Evolutionary conservation across 2,113 vertebrate species (phyloP).

Genomic region (Miniopterus natalensis): DNA sequence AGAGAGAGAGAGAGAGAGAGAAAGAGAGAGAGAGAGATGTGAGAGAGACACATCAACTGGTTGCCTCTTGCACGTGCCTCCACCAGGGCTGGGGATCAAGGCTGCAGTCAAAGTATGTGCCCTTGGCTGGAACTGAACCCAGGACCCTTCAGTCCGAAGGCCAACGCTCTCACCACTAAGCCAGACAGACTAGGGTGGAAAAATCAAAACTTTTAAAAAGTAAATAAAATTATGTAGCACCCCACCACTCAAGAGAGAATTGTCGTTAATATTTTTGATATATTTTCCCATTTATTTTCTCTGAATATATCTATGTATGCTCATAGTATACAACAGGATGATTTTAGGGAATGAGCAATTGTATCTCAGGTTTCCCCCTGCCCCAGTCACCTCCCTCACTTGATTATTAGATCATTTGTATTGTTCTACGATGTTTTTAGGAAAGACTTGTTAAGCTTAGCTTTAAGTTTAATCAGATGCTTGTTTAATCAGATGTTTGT

Average conservation of each 20-base stretch:
- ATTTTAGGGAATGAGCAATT: not conserved
- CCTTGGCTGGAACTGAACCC: too few relatives aligned
- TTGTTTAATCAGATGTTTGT: not conserved
- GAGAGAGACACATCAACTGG: too few relatives aligned
- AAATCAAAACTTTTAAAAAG: constrained; percentile 42
- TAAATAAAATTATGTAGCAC: constrained; percentile 44
- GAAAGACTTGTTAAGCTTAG: constrained; percentile 53
- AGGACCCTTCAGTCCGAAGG: too few relatives aligned
- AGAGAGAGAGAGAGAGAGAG: too few relatives aligned
- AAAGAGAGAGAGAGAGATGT: too few relatives aligned
- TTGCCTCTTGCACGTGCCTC: too few relatives aligned
- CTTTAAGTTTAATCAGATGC: not conserved
- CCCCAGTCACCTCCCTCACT: not conserved
- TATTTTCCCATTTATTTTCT: constrained; percentile 60
- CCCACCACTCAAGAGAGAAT: not conserved
- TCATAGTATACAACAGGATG: not conserved
- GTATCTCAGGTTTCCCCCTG: not conserved
- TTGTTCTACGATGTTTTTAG: constrained; percentile 5
- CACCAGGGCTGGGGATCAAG: too few relatives aligned
- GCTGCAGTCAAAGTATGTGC: too few relatives aligned
- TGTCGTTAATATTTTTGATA: constrained; percentile 22
- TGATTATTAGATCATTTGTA: not conserved
- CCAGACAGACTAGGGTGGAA: not conserved
- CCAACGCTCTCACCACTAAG: too few relatives aligned
- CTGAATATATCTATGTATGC: not conserved